Base-by-base conservation (phyloP, 2,113 vertebrate genomes). In the Progne subis region DNA sequence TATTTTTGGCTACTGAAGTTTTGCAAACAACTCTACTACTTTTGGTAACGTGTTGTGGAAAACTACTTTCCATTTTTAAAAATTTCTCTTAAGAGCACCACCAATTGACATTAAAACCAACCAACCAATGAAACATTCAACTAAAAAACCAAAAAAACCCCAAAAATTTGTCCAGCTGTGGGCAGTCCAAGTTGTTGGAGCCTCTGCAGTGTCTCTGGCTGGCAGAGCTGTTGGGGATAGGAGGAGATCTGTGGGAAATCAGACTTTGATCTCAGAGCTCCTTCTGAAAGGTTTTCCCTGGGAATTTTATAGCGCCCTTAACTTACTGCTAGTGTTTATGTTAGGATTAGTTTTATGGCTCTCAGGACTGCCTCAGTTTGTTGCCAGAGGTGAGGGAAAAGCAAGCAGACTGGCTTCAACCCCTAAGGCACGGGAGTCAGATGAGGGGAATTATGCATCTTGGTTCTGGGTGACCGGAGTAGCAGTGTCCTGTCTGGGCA, bases 391-490 rank as follows among this genome's bases (percentile, higher is more conserved):
- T 0, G 2, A 70, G 55, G 53, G 41, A 49, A 49, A 37, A 57
- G 32, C 37, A 71, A 82, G 49, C 69, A 68, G 41, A 5, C 12
- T 31, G 86, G 10, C 28, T 63, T 46, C 32, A 81, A 29, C 21
- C 46, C 55, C 34, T 56, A 3, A 47, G 70, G 70, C n/a, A 25
- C 13, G 5, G 5, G 19, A 50, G 23, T 20, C 43, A 12, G 52
- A 8, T 1, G 4, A 44, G 31, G 13, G 31, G 4, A 68, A 14
- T 1, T 17, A 18, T 9, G 8, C 11, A 5, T 39, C 14, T 23
- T 0, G 0, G 11, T n/a, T 8, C 41, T 3, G 44, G 44, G 5
- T 7, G n/a, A 59, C 49, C 7, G 2, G 13, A 14, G 59, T 0
- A 20, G 4, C 12, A 3, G 41, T 6, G 9, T 50, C 46, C 26